Evolutionary conservation across 2,113 vertebrate species (phyloP), one percentile per base, ranked within the genome.

Genomic region (Urocynchramus pylzowi): DNA sequence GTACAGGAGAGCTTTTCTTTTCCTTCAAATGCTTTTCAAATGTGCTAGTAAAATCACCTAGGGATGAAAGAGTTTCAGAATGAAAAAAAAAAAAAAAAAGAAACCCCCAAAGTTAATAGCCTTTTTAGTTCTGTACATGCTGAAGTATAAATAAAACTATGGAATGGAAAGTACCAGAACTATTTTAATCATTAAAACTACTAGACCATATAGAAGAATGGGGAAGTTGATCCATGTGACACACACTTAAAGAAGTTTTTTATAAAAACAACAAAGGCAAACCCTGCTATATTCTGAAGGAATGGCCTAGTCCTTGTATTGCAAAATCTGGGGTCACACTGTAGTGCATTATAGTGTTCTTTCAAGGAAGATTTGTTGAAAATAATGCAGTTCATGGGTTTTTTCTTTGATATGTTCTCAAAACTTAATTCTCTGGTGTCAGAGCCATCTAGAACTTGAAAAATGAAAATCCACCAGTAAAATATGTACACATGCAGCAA

Each of bases 121-220:
- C 21, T 78, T 90, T 90, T 92, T 81, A 89, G 37, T 92, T 93
- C 88, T 89, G 14, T 74, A 84, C 53, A 57, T 65, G 44, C 31
- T 94, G 52, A 86, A 87, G 83, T 92, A 87, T 89, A 96, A 97
- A 87, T 95, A 96, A 97, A 95, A 83, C 91, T 87, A 65, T 95
- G 96, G 77, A 89, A 84, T 89, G 87, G 97, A 97, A 96, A 95
- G 86, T 92, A 96, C 94, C 84, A 80, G 77, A 95, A 87, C 70
- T 97, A 93, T 94, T 96, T 93, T 96, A 88, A 94, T 94, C 68
- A 74, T 83, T 95, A 89, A 89, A 91, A 80, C 87, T 97, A 94
- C 92, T 95, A 95, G 91, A 95, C 91, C 78, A 18, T 95, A 70
- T 54, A 92, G 70, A 93, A 95, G 84, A 97, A 96, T 89, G 94